These are phyloP conservation scores for Falco berigora DNA, from an alignment of 2,797 vertebrate species.

Conservation along the genomic window DNA sequence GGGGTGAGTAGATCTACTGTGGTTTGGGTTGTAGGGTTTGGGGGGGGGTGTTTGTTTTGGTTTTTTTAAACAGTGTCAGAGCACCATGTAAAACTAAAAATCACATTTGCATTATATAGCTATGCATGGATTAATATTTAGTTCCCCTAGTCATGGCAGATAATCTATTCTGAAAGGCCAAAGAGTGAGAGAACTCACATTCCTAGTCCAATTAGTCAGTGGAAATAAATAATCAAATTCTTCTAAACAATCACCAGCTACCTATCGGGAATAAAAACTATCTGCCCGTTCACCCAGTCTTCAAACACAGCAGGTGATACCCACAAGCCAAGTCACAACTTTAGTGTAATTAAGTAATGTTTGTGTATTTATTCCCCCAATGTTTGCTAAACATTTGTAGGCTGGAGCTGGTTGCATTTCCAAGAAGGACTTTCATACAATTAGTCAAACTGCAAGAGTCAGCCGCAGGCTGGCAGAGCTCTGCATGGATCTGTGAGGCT, in stretches of 20 bases:
- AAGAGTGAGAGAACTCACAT: not conserved
- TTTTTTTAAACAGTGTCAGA: not conserved
- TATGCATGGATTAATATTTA: not conserved
- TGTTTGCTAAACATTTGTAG: not conserved
- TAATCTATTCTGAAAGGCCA: not conserved
- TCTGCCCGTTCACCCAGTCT: not conserved
- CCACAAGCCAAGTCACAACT: not conserved
- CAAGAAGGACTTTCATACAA: not conserved
- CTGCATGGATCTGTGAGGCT: not conserved
- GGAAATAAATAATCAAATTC: not conserved
- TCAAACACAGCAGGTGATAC: not conserved
- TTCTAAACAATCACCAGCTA: not conserved
- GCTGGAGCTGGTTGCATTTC: not conserved
- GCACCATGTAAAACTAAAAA: not conserved
- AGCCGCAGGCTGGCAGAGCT: not conserved
- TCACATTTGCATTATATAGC: not conserved
- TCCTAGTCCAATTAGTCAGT: not conserved
- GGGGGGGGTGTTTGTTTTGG: no score
- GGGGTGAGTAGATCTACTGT: fast-evolving
- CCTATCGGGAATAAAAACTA: not conserved
- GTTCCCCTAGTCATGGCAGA: not conserved
- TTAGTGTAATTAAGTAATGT: not conserved
- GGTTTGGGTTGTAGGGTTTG: not conserved
- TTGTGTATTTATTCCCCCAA: not conserved
- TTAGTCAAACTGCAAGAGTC: not conserved